Evolutionary conservation across 2,888 invertebrate genomes (phyloP).

Genomic region (Lepidochitona cinerea): DNA sequence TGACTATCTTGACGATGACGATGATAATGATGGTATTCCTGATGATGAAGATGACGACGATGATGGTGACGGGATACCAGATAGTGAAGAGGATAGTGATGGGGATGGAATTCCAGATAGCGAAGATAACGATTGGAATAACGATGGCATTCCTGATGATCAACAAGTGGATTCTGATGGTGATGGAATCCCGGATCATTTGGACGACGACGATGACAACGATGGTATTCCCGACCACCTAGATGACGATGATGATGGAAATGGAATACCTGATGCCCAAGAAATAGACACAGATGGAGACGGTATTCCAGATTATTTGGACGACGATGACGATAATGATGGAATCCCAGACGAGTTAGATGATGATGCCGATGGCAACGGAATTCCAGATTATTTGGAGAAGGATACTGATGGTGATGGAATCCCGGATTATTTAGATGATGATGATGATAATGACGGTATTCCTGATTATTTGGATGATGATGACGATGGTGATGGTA

Average conservation of each 20-base stretch:
- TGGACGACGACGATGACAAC: conserved; percentile 40
- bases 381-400: conserved; percentile 54
- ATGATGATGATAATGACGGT: conserved; percentile 59
- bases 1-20: conserved; percentile 54
- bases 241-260: conserved; percentile 53
- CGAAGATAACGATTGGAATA: conserved; percentile 35
- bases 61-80: conserved; percentile 55
- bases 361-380: conserved; percentile 61
- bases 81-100: conserved; percentile 36
- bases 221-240: conserved; percentile 50
- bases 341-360: conserved; percentile 47
- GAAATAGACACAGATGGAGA: conserved; percentile 41
- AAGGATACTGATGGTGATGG: conserved; percentile 61
- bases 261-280: conserved; percentile 48
- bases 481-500: conserved; percentile 59
- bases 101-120: conserved; percentile 46
- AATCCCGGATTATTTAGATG: conserved; percentile 54
- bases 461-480: conserved; percentile 57
- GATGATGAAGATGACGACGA: conserved; percentile 55
- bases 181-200: conserved; percentile 54
- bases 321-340: conserved; percentile 40
- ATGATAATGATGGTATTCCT: conserved; percentile 60
- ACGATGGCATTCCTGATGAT: conserved; percentile 30
- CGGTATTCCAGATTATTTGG: conserved; percentile 50
- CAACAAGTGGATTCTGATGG: conserved; percentile 46